Evolutionary conservation across 2,797 vertebrate genomes (phyloP).

Genomic region (Lepidocolaptes lacrymiger): DNA sequence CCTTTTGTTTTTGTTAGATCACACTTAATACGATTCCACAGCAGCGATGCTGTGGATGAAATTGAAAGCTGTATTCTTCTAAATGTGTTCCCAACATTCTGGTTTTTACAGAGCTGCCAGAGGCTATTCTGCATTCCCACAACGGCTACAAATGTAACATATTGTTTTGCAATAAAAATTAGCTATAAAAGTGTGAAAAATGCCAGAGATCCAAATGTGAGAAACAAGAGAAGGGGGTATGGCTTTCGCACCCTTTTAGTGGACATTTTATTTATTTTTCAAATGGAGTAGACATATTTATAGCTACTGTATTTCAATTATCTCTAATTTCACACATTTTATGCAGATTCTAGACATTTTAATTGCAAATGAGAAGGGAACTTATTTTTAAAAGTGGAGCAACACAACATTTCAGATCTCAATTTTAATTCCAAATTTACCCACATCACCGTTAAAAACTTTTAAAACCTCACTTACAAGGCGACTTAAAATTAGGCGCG

Average conservation of each 20-base stretch:
- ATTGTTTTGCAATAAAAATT: constrained; percentile 79
- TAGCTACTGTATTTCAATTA: constrained; percentile 82
- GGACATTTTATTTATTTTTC: constrained; percentile 82
- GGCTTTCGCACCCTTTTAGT: constrained; percentile 75
- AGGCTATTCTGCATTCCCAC: constrained; percentile 66
- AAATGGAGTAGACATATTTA: constrained; percentile 77
- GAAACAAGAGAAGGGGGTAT: constrained; percentile 40
- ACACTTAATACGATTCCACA: constrained; percentile 60
- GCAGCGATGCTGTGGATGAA: constrained; percentile 47
- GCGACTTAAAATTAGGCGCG: constrained; percentile 70
- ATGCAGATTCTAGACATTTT: constrained; percentile 78
- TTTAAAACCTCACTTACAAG: constrained; percentile 73
- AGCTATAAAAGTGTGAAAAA: constrained; percentile 79
- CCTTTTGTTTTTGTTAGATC: background rate
- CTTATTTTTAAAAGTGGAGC: constrained; percentile 81
- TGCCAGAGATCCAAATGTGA: constrained; percentile 70
- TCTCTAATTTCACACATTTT: constrained; percentile 82
- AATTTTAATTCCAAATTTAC: constrained; percentile 78
- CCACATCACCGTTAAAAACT: constrained; percentile 74
- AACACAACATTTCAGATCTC: constrained; percentile 78
- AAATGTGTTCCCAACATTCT: constrained; percentile 66
- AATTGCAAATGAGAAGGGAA: constrained; percentile 80
- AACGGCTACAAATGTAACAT: constrained; percentile 69
- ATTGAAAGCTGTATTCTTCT: constrained; percentile 67
- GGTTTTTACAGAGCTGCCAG: constrained; percentile 68